Base-by-base conservation (phyloP, 2,797 vertebrate species). In the Cyclura pinguis region DNA sequence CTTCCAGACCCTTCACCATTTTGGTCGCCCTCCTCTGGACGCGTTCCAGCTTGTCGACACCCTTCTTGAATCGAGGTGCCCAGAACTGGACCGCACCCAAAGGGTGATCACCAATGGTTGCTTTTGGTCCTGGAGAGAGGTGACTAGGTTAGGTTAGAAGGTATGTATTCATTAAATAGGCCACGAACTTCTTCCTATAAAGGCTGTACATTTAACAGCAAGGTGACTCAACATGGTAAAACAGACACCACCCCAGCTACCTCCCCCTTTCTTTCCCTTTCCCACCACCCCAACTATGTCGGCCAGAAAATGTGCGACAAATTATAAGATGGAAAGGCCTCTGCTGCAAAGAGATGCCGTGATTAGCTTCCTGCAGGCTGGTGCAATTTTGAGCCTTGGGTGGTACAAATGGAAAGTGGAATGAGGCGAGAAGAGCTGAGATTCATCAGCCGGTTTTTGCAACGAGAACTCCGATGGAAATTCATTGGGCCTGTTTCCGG, bases 401-500 rank as follows among this genome's bases (percentile, higher is more conserved):
- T 76, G 69, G 57, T 42, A 55, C 80, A 57, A 16, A 38, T 57
- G 47, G 80, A 87, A 90, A 87, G 42, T 35, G 20, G 85, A 64
- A 29, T 20, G 16, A 55, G 93, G 93, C 89, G 59, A 91, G 88
- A 88, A 89, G 67, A 74, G 86, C 6, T 2, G 9, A 1, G 8
- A 87, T 86, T 93, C 80, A 67, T 62, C 1, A 0, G 35, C 77
- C 84, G 91, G 72, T 91, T 87, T 62, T 78, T 77, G 91, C 88
- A 86, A 90, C 67, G 90, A 88, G 29, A 1, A 3, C 38, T 13
- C 14, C 55, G 76, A 38, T n/a, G 78, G 91, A 55, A 69, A 92
- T 92, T 93, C 92, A 89, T 92, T 24, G 55, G 52, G 88, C 55
- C 32, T 35, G 1, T 84, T 64, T 77, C 57, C 16, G 32, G 1